A percentile compares a stretch with the other conserved stretches of the same genome.
phyloP scores from a whole-genome alignment of 2,797 vertebrate species.

The Pelobates cultripes region DNA sequence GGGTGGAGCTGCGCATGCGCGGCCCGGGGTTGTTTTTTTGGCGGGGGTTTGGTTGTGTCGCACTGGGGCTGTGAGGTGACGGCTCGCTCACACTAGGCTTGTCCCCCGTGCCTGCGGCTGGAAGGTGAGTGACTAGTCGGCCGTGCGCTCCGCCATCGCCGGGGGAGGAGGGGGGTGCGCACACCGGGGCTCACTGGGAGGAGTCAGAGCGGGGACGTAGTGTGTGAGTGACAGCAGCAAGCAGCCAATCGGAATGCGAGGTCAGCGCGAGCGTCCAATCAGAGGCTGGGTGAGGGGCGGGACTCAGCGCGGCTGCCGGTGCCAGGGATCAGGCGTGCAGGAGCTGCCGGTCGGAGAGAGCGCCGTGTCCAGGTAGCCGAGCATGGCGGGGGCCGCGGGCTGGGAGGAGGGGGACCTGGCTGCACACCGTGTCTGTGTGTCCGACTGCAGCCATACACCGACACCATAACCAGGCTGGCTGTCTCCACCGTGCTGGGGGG shows the following conservation, averaged over 20 bases:
- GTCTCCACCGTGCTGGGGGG: no score
- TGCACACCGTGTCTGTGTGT: background rate
- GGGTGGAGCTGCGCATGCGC: slow-evolving; percentile 68
- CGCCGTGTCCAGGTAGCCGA: slow-evolving; percentile 17
- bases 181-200: background rate
- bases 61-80: background rate
- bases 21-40: slow-evolving; percentile 69
- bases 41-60: slow-evolving; percentile 73
- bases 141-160: no score
- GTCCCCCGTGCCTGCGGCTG: no score
- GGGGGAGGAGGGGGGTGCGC: no score
- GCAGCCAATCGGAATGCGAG: slow-evolving; percentile 6
- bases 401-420: background rate
- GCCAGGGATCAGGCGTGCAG: slow-evolving; percentile 13
- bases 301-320: slow-evolving; percentile 11
- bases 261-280: background rate
- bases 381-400: background rate
- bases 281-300: background rate
- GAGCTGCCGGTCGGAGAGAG: background rate
- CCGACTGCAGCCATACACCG: background rate
- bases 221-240: background rate
- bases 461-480: no score
- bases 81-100: background rate
- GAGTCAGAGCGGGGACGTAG: background rate
- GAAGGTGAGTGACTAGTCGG: slow-evolving; percentile 21